Percentiles rank a stretch among this genome's conserved stretches.
phyloP scores from a whole-genome alignment of 2,888 invertebrate genomes.

The Labia minor region DNA sequence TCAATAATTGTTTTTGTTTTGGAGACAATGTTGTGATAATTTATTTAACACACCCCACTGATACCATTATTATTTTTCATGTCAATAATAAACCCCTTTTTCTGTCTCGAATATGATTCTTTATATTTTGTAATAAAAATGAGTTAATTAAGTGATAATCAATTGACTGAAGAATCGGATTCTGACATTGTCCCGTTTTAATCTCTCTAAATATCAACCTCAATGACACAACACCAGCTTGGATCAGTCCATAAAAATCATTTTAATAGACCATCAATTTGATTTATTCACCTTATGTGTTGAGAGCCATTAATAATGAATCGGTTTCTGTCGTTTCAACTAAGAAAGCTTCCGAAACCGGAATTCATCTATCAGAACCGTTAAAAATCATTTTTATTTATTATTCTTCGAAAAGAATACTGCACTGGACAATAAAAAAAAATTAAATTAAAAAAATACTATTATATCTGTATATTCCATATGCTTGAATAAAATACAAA shows the following conservation, averaged over 20 bases:
- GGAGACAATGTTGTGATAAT: not conserved
- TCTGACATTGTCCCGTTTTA: no score
- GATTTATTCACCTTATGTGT: slow-evolving; percentile 2
- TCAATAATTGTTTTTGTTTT: not conserved
- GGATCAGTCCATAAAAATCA: not conserved
- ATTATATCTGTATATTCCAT: no score
- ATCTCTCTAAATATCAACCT: no score
- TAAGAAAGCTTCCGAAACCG: no score
- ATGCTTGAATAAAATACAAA: no score
- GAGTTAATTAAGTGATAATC: not conserved
- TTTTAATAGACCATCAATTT: slow-evolving; percentile 1
- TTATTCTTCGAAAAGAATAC: no score
- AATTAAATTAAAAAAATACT: no score
- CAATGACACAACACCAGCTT: not conserved
- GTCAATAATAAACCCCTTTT: not conserved
- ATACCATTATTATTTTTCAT: not conserved
- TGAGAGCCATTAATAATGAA: not conserved
- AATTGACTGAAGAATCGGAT: not conserved
- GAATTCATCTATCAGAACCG: no score
- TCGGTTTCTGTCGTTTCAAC: not conserved
- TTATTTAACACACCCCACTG: not conserved
- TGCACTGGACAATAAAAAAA: no score
- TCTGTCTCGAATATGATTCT: no score
- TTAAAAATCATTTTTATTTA: no score
- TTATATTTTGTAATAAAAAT: no score